Percentiles rank a stretch among this genome's conserved stretches.
These are phyloP conservation scores for Oligia latruncula DNA, from an alignment of 2,888 invertebrate genomes.

Conservation along the genomic window DNA sequence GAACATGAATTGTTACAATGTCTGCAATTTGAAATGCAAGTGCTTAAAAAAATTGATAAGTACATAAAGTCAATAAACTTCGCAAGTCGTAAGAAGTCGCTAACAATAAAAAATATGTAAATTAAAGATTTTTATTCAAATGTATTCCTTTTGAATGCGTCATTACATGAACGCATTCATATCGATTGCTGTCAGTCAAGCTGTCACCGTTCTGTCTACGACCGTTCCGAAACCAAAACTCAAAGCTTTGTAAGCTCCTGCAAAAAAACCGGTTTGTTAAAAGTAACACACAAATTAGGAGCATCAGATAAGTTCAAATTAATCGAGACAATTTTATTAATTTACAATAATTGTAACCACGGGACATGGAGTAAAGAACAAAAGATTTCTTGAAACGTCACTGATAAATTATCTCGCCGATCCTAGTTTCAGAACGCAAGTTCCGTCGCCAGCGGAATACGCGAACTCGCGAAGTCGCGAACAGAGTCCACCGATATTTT, in stretches of 20 bases:
- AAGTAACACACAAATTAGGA: neutral
- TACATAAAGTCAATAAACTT: slow-evolving; percentile 39
- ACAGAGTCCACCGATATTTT: slow-evolving; percentile 55
- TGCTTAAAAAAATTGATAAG: slow-evolving; percentile 13
- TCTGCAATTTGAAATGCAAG: neutral
- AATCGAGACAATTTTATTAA: no score
- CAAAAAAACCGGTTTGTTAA: no score
- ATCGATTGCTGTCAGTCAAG: slow-evolving; percentile 64
- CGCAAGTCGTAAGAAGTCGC: slow-evolving; percentile 19
- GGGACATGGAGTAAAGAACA: neutral
- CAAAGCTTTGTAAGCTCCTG: fast-evolving
- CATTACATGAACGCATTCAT: slow-evolving; percentile 64
- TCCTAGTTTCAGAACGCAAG: slow-evolving; percentile 59
- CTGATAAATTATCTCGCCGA: neutral
- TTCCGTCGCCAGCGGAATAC: slow-evolving; percentile 54
- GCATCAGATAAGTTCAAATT: neutral
- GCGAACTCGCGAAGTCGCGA: slow-evolving; percentile 12
- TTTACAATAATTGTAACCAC: neutral
- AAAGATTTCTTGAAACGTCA: slow-evolving; percentile 33
- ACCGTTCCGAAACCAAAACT: slow-evolving; percentile 54
- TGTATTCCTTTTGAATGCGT: slow-evolving; percentile 56
- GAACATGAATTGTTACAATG: neutral
- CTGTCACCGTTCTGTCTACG: slow-evolving; percentile 64
- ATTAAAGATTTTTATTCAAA: slow-evolving; percentile 50
- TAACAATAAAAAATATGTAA: slow-evolving; percentile 47